A percentile compares a stretch with the other conserved stretches of the same genome.
Conservation (phyloP, 2,888 invertebrate species). For the Erebia palarica region DNA sequence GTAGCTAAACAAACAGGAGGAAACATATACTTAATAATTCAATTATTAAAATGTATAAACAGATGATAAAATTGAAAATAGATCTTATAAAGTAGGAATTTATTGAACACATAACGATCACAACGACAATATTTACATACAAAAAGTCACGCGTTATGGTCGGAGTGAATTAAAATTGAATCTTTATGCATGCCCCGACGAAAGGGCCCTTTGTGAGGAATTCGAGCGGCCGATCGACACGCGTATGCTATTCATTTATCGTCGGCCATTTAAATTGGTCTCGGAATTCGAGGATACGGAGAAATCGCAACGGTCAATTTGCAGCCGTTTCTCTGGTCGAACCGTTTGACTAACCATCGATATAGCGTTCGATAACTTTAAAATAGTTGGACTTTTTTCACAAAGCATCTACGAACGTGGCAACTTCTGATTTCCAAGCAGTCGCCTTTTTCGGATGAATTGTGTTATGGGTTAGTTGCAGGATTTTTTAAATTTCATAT, state of each 20-base stretch:
- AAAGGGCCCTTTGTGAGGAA: conserved; percentile 65
- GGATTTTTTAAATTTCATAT: no score
- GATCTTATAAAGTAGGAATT: conserved; percentile 2
- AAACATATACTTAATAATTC: not conserved
- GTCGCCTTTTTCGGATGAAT: not conserved
- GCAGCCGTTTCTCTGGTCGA: conserved; percentile 32
- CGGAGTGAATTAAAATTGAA: conserved; percentile 25
- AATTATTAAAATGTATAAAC: not conserved
- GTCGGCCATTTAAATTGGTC: conserved; percentile 53
- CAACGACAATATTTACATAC: conserved; percentile 20
- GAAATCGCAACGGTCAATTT: conserved; percentile 46
- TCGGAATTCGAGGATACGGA: conserved; percentile 46
- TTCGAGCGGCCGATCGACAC: conserved; percentile 59
- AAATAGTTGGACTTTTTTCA: not conserved
- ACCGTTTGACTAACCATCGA: conserved; percentile 18
- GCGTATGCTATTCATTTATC: conserved; percentile 54
- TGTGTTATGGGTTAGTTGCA: not conserved
- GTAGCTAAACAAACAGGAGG: not conserved
- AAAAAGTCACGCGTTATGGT: conserved; percentile 37
- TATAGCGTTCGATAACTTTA: not conserved
- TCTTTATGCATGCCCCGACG: conserved; percentile 46
- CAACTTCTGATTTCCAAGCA: not conserved
- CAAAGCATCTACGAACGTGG: not conserved
- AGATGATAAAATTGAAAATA: conserved; percentile 32
- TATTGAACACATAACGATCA: conserved; percentile 13